Conservation (phyloP, 2,888 invertebrate genomes). For the Oscheius sp. region DNA sequence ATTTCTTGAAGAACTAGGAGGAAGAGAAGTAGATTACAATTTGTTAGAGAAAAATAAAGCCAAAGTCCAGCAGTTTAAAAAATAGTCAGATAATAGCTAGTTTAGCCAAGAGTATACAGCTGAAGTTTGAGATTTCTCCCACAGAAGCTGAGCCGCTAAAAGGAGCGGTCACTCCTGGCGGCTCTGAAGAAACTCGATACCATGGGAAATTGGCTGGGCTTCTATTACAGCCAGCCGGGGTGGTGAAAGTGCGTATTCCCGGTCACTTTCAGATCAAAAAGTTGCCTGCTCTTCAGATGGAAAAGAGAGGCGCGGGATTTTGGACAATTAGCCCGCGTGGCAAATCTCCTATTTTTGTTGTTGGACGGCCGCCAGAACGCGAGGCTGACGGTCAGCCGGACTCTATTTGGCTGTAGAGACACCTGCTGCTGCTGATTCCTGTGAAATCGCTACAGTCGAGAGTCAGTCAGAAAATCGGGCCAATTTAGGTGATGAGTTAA, state of each 20-base stretch:
- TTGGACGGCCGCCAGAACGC: not conserved
- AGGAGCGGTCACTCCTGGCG: not conserved
- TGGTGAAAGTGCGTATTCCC: no score
- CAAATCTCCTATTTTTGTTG: slow-evolving; percentile 3
- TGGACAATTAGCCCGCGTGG: not conserved
- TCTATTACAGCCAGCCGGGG: slow-evolving; percentile 28
- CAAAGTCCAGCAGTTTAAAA: not conserved
- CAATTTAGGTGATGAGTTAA: not conserved
- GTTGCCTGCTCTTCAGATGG: no score
- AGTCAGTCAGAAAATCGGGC: no score
- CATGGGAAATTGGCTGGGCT: slow-evolving; percentile 34
- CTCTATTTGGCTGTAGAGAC: slow-evolving; percentile 19
- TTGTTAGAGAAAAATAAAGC: no score
- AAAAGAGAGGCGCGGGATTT: no score
- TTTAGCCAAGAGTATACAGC: not conserved
- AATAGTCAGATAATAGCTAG: not conserved
- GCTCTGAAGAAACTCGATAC: slow-evolving; percentile 15
- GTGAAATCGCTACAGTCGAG: not conserved
- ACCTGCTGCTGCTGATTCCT: slow-evolving; percentile 21
- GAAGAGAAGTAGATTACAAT: no score
- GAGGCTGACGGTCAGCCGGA: not conserved
- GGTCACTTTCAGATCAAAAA: no score
- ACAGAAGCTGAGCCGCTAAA: not conserved
- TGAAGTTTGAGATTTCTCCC: not conserved
- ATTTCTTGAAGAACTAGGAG: not conserved